Evolutionary conservation across 1,140 invertebrate species (phyloP), one percentile per base, ranked within the genome.

Genomic region (Lucilia sericata): DNA sequence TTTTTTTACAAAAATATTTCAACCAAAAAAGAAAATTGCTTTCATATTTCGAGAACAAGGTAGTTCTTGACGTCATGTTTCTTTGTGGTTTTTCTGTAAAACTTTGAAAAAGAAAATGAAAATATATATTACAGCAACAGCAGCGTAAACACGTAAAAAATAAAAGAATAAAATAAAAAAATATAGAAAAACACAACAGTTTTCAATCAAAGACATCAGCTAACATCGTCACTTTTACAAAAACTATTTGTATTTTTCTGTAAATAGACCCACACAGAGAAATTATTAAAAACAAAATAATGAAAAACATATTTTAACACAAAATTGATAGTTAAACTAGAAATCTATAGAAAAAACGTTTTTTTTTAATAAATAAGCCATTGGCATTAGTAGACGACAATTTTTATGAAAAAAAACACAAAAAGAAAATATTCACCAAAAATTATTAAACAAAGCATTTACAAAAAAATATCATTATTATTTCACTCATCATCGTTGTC

Each of bases 11-110:
- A 55, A 13, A 55, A 7, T 1, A 2, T 14, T 42, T 5, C 2
- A 42, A 1, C 42, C 0, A 60, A 60, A 60, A 7, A 14, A n/a
- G 14, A 60, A 60, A 60, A 60, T 60, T 70, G 17, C 65, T 76
- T 76, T 36, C n/a, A 17, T 30, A 25, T 84, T 84, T 78, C 74
- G 74, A 84, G 74, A 76, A 76, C 83, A 84, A 84, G 83, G 83
- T 84, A 51, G 83, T 36, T 12, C 8, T 76, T 84, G 83, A 84
- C 83, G 83, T 84, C 83, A 84, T 30, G 13, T 25, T 51, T 47
- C 21, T 13, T 82, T 55, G 51, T 36, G 25, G 82, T 17, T 36
- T 76, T 76, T 17, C 9, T 76, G 75, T 47, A 17, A 76, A 76
- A 76, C 36, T 36, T n/a, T 13, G n/a, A n/a, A 60, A 60, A 60